Percentiles rank a stretch among this genome's conserved stretches.
phyloP scores from a whole-genome alignment of 2,888 invertebrate genomes.

The Sinotaia quadrata region DNA sequence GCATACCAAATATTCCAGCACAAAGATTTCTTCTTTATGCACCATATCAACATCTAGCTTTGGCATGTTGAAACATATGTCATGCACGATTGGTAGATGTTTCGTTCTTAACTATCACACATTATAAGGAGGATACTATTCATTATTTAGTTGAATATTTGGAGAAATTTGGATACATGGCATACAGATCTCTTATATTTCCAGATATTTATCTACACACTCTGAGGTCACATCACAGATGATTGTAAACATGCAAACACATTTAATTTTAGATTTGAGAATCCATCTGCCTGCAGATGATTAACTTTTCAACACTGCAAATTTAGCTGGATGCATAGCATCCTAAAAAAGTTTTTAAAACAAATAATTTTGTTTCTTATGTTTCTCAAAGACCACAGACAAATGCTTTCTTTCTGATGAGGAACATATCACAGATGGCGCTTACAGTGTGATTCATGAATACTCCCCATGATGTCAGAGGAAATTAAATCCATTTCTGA shows the following conservation, averaged over 20 bases:
- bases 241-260: no score
- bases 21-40: neutral
- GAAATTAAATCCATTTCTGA: neutral
- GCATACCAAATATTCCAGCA: no score
- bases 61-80: slow-evolving; percentile 3
- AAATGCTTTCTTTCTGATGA: neutral
- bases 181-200: no score
- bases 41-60: slow-evolving; percentile 5
- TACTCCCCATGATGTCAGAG: neutral
- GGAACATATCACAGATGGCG: slow-evolving; percentile 22
- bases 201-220: no score
- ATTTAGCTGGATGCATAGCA: neutral
- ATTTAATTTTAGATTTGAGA: no score
- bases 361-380: neutral
- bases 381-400: no score
- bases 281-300: neutral
- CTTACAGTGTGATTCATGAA: slow-evolving; percentile 10
- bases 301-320: neutral
- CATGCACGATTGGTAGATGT: slow-evolving; percentile 1
- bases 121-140: no score
- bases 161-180: no score
- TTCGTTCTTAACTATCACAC: no score
- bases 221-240: no score
- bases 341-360: neutral
- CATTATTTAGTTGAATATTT: no score